Evolutionary conservation across 2,888 invertebrate species (phyloP).

Genomic region (Morpho helenor): DNA sequence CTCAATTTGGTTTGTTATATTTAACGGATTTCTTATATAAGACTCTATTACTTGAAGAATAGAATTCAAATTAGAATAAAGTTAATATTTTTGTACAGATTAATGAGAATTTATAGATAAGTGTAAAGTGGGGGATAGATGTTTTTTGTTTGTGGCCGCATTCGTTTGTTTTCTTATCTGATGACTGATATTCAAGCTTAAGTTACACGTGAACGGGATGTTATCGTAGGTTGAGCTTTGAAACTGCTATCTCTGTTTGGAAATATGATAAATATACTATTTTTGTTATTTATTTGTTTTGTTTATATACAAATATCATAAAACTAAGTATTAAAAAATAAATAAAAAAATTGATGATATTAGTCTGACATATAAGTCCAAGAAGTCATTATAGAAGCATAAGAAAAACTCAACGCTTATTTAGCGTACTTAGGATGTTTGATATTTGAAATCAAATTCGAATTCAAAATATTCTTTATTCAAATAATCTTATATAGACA

Average conservation of each 20-base stretch:
- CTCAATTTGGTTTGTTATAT: constrained; percentile 17
- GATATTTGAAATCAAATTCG: background rate
- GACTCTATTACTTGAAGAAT: background rate
- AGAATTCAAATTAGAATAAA: constrained; percentile 7
- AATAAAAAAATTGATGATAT: background rate
- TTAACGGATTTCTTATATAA: background rate
- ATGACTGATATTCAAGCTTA: background rate
- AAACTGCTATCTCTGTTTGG: no score
- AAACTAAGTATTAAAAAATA: no score
- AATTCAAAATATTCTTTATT: background rate
- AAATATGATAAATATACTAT: no score
- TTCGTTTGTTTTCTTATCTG: constrained; percentile 5
- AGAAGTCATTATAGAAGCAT: no score
- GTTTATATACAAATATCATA: no score
- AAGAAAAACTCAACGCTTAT: no score
- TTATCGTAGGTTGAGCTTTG: background rate
- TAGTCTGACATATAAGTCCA: no score
- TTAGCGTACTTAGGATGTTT: no score
- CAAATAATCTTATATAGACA: no score
- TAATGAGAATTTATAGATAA: constrained; percentile 12
- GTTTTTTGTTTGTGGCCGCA: constrained; percentile 16
- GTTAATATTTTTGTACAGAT: background rate
- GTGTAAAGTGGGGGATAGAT: constrained; percentile 15
- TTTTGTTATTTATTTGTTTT: no score
- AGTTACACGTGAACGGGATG: constrained; percentile 1